Evolutionary conservation across 2,797 vertebrate genomes (phyloP).

Genomic region (Chaetophractus vellerosus): DNA sequence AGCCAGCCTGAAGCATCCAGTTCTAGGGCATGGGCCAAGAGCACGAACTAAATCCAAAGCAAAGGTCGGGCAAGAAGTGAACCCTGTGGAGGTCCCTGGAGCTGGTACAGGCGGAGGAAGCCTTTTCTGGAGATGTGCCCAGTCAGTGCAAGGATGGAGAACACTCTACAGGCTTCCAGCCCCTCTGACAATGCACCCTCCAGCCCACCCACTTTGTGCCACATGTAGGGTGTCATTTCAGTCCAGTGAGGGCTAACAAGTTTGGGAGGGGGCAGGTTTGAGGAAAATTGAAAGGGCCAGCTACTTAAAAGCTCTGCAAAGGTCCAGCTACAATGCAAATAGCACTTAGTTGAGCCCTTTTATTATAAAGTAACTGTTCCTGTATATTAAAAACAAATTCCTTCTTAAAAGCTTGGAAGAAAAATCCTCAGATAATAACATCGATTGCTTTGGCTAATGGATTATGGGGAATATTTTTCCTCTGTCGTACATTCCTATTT

Average conservation of each 20-base stretch:
- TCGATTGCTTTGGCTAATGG: conserved; percentile 81
- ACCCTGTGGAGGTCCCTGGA: neutral
- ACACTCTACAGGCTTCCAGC: neutral
- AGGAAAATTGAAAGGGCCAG: neutral
- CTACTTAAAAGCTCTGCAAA: neutral
- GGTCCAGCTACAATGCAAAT: neutral
- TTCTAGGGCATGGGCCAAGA: neutral
- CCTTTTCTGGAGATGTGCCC: neutral
- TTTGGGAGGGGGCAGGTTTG: neutral
- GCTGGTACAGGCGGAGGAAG: neutral
- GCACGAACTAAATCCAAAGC: neutral
- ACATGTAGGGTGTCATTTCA: accelerated
- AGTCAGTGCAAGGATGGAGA: neutral
- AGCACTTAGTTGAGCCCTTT: conserved; percentile 69
- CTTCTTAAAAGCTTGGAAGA: conserved; percentile 76
- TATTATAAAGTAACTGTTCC: neutral
- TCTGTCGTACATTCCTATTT: conserved; percentile 63
- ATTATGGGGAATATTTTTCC: conserved; percentile 50
- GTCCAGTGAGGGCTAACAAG: neutral
- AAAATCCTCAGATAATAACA: conserved; percentile 61
- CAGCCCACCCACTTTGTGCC: accelerated
- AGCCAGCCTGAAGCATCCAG: neutral
- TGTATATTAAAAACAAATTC: conserved; percentile 65
- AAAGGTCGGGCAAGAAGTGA: neutral
- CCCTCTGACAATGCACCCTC: neutral